These are phyloP conservation scores for Chaunax sp. DNA, from an alignment of 2,797 vertebrate species.

Conservation along the genomic window DNA sequence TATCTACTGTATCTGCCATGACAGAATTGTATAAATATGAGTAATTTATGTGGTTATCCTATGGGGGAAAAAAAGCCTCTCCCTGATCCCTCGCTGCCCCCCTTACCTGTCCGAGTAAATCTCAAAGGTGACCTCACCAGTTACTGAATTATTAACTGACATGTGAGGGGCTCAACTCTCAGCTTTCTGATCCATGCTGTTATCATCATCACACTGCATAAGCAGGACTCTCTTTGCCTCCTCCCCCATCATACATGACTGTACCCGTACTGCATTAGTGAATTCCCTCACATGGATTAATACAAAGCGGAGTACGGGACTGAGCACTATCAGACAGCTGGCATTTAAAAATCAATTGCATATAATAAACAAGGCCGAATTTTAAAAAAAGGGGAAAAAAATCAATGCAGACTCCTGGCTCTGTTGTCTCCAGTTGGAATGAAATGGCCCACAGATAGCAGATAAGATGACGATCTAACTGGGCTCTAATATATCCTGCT, in stretches of 20 bases:
- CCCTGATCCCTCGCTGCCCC: background rate
- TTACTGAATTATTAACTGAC: slow-evolving; percentile 58
- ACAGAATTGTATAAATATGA: background rate
- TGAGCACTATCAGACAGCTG: background rate
- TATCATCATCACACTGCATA: slow-evolving; percentile 17
- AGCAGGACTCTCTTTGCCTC: slow-evolving; percentile 7
- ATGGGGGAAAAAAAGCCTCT: background rate
- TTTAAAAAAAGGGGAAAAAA: background rate
- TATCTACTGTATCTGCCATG: background rate
- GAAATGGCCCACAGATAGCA: background rate
- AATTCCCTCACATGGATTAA: slow-evolving; percentile 31
- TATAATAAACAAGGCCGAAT: slow-evolving; percentile 6
- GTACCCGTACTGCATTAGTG: background rate
- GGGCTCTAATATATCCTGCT: background rate
- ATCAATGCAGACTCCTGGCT: background rate
- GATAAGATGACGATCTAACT: background rate
- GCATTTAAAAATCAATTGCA: slow-evolving; percentile 35
- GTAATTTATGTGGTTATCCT: slow-evolving; percentile 1
- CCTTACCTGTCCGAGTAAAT: slow-evolving; percentile 24
- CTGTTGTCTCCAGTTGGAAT: background rate
- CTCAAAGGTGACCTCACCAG: slow-evolving; percentile 20
- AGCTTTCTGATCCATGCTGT: slow-evolving; percentile 42
- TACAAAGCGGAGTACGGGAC: background rate
- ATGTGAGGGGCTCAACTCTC: slow-evolving; percentile 42
- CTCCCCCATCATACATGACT: slow-evolving; percentile 15